Percentiles rank a stretch among this genome's conserved stretches.
Evolutionary conservation across 2,888 invertebrate species (phyloP).

Genomic region (Tipula lateralis): DNA sequence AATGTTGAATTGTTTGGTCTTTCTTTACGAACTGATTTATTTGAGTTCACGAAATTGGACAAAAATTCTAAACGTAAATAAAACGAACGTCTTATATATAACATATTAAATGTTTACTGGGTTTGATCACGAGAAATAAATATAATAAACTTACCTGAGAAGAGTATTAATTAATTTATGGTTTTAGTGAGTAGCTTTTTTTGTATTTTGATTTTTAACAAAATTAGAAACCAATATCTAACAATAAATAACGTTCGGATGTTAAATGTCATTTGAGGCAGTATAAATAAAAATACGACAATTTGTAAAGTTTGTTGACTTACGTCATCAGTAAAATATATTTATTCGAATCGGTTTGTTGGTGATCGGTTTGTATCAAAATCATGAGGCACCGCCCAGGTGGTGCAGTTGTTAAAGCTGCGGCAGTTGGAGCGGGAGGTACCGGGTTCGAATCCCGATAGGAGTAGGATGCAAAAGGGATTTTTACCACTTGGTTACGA

Average conservation of each 20-base stretch:
- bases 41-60: neutral
- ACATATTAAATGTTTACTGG: neutral
- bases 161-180: neutral
- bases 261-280: neutral
- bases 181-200: neutral
- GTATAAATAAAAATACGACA: neutral
- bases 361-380: no score
- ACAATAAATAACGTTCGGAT: neutral
- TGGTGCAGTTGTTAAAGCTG: no score
- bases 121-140: neutral
- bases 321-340: neutral
- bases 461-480: no score
- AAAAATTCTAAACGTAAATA: neutral
- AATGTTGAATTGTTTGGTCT: neutral
- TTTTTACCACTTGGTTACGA: no score
- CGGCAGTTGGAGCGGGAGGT: no score
- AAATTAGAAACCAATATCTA: neutral
- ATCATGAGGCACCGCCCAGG: no score
- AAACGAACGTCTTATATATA: neutral
- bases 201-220: neutral
- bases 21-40: neutral
- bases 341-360: neutral
- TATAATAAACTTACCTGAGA: neutral
- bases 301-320: neutral
- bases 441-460: no score